Base-by-base conservation (phyloP, 1,140 invertebrate species). In the Scaptomyza pallida region DNA sequence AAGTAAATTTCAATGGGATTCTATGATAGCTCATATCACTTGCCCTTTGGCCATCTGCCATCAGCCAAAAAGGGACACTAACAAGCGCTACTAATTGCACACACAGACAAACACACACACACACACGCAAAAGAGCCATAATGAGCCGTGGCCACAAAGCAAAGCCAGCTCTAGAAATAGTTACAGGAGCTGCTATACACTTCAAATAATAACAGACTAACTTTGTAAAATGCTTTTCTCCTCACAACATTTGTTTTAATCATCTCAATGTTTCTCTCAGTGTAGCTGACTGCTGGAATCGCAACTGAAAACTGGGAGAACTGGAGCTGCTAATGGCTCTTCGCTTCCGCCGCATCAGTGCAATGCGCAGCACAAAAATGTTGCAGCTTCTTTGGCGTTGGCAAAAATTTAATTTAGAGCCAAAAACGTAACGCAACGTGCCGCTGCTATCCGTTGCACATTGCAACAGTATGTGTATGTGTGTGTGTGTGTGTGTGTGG, bases 381-480 rank as follows among this genome's bases (percentile, higher is more conserved):
- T 78, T 86, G 61, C 81, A 88, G 82, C 82, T 88, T 86, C 82
- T 86, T 86, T 85, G 82, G 81, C 82, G 81, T 88, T 88, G 75
- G 83, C 82, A 88, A 88, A 88, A 88, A 88, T 88, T 88, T 88
- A 88, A 88, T 88, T 88, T 88, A 89, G 83, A 88, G 82, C 82
- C 82, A 88, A 88, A 88, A 76, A 63, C 56, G 72, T 78, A 60
- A 57, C 61, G 47, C 51, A 68, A 48, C 45, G 55, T 62, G 23
- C 33, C 26, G 33, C 45, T 51, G 33, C 45, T 51, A 37, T 54
- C 40, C 47, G 45, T 55, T 76, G 80, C 80, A 79, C 67, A 68
- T 72, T 61, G 75, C 68, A 64, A 16, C 40, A 9, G 13, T 13
- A 26, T 26, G 23, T 5, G 23, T 26, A 6, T 26, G 23, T 21